Percentiles rank a stretch among this genome's conserved stretches.
These are phyloP conservation scores for Galaxea fascicularis DNA, from an alignment of 92 coral and sea anemone species.

Conservation along the genomic window DNA sequence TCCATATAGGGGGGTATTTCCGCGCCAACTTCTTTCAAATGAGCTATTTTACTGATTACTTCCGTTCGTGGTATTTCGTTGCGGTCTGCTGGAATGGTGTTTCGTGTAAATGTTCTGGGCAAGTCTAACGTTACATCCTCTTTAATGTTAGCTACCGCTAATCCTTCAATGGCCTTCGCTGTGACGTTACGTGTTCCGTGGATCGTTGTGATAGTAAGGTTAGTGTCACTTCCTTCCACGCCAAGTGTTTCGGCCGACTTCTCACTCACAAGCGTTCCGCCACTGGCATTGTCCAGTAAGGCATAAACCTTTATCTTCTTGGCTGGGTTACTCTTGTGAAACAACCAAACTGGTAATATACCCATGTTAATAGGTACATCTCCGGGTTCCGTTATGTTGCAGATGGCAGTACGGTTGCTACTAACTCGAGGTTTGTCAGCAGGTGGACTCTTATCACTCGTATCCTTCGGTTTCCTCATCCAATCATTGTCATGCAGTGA, in stretches of 20 bases:
- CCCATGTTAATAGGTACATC: slow-evolving; percentile 72
- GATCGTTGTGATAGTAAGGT: slow-evolving; percentile 60
- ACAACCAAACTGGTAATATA: slow-evolving; percentile 68
- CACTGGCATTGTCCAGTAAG: slow-evolving; percentile 72
- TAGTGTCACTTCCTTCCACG: slow-evolving; percentile 51
- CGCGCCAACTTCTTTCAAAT: slow-evolving; percentile 44
- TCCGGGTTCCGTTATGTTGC: slow-evolving; percentile 71
- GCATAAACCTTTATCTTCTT: slow-evolving; percentile 68
- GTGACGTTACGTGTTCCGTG: slow-evolving; percentile 52
- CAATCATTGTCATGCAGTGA: slow-evolving; percentile 61
- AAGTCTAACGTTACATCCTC: slow-evolving; percentile 27
- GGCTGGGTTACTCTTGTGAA: slow-evolving; percentile 54
- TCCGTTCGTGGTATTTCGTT: slow-evolving; percentile 68
- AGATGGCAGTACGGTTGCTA: slow-evolving; percentile 46
- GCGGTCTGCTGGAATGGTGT: slow-evolving; percentile 70
- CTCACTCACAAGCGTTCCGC: slow-evolving; percentile 69
- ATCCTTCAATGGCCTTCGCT: slow-evolving; percentile 48
- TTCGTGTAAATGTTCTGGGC: slow-evolving; percentile 57
- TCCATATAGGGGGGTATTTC: slow-evolving; percentile 68
- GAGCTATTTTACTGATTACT: slow-evolving; percentile 38
- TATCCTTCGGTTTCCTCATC: slow-evolving; percentile 8
- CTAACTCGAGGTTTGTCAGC: slow-evolving; percentile 2
- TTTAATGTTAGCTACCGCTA: slow-evolving; percentile 23
- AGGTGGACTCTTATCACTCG: neutral
- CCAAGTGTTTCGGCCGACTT: slow-evolving; percentile 45